Evolutionary conservation across 2,888 invertebrate genomes (phyloP).

Genomic region (Eupithecia subumbrata): DNA sequence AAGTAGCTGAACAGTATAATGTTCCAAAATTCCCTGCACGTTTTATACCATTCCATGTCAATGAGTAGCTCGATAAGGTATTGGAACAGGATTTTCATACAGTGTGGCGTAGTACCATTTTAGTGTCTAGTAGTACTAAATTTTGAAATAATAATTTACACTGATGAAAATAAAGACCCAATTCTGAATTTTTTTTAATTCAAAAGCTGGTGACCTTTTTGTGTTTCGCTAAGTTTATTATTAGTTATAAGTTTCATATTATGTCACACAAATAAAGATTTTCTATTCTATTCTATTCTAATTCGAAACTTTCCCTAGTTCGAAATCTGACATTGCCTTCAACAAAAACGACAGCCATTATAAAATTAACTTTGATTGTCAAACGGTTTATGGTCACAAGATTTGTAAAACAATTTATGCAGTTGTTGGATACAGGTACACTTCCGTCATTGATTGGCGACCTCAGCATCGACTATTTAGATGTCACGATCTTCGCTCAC

Average conservation of each 20-base stretch:
- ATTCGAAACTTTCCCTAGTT: not conserved
- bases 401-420: not conserved
- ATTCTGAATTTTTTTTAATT: too few species aligned
- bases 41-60: not conserved
- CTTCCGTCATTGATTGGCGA: conserved; percentile 80
- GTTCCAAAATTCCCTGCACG: not conserved
- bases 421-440: conserved; percentile 16
- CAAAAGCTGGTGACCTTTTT: too few species aligned
- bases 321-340: not conserved
- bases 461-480: conserved; percentile 75
- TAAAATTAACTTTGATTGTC: not conserved
- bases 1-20: not conserved
- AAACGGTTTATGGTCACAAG: not conserved
- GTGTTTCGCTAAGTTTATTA: too few species aligned
- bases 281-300: too few species aligned
- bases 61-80: too few species aligned
- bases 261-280: too few species aligned
- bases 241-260: too few species aligned
- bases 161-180: too few species aligned
- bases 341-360: not conserved
- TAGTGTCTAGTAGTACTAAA: not conserved
- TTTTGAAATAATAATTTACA: not conserved
- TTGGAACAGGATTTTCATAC: not conserved
- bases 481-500: conserved; percentile 79
- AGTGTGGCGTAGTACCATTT: not conserved